A percentile compares a stretch with the other conserved stretches of the same genome.
Evolutionary conservation across 2,888 invertebrate genomes (phyloP).

Genomic region (Himalopsyche kuldschensis): DNA sequence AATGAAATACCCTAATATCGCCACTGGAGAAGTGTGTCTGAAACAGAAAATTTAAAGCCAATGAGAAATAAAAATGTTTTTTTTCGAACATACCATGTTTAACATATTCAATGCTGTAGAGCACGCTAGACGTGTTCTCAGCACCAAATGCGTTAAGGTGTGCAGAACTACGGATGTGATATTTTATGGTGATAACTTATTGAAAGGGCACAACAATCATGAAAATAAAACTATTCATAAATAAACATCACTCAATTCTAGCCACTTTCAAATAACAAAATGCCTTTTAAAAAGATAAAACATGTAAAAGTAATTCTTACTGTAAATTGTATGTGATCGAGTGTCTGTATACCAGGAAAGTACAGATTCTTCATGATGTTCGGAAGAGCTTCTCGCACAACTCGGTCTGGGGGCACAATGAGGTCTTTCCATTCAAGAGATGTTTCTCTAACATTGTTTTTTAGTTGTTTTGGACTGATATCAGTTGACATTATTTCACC

Average conservation of each 20-base stretch:
- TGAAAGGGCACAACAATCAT: no score
- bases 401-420: conserved; percentile 57
- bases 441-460: conserved; percentile 60
- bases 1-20: conserved; percentile 87
- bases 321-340: conserved; percentile 79
- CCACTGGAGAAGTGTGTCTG: conserved; percentile 67
- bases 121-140: no score
- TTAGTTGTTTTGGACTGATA: conserved; percentile 63
- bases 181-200: no score
- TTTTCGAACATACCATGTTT: no score
- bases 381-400: conserved; percentile 72
- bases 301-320: conserved; percentile 51
- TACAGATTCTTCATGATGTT: conserved; percentile 69
- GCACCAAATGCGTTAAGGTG: no score
- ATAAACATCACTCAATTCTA: no score
- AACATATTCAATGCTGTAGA: no score
- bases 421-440: conserved; percentile 61
- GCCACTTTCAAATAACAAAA: no score
- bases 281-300: no score
- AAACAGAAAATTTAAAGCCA: conserved; percentile 36
- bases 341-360: conserved; percentile 91
- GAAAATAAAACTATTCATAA: no score
- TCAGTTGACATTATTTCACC: conserved; percentile 54
- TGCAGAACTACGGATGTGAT: no score
- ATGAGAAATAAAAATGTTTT: no score